These are phyloP conservation scores for Neolamprologus falcicula DNA, from an alignment of 2,113 vertebrate species.

Conservation along the genomic window DNA sequence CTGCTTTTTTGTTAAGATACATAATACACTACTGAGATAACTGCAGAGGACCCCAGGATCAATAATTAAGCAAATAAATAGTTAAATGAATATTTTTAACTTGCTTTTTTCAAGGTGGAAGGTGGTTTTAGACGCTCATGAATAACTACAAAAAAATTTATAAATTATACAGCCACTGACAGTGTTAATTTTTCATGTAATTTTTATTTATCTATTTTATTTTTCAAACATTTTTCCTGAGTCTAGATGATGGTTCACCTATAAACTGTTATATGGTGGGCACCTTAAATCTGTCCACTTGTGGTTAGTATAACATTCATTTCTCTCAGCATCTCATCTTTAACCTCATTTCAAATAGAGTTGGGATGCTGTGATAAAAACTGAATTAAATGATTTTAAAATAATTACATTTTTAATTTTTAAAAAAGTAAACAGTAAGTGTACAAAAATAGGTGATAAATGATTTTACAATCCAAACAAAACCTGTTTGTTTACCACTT, in stretches of 20 bases:
- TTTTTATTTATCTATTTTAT: neutral
- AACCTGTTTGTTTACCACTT: neutral
- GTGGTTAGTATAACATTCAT: neutral
- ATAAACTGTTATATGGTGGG: neutral
- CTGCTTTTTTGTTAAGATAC: neutral
- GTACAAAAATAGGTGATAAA: neutral
- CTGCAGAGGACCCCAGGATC: neutral
- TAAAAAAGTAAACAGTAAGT: neutral
- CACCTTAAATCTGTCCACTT: neutral
- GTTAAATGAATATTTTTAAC: neutral
- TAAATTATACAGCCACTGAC: neutral
- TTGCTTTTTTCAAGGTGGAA: neutral
- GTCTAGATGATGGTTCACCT: neutral
- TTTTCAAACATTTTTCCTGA: neutral
- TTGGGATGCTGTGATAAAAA: neutral
- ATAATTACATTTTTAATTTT: accelerated
- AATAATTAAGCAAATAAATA: neutral
- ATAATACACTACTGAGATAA: neutral
- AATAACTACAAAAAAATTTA: neutral
- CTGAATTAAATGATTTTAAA: neutral
- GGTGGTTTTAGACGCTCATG: neutral
- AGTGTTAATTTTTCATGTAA: neutral
- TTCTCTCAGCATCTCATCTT: neutral
- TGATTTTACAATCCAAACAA: neutral
- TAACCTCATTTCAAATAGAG: neutral